Conservation (phyloP, 1,140 invertebrate species). For the Scaptomyza montana region DNA sequence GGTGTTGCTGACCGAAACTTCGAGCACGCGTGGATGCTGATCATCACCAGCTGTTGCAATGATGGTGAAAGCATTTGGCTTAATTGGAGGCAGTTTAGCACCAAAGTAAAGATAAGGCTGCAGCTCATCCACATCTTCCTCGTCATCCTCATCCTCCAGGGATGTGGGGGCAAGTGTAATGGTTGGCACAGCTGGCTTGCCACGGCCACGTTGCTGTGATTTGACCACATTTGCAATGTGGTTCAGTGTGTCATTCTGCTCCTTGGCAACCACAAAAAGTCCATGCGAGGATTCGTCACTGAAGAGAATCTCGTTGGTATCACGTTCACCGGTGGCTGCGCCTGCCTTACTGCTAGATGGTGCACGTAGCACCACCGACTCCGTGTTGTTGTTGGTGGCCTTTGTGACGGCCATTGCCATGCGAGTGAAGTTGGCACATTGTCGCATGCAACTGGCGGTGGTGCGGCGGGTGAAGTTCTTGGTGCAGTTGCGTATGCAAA, state of each 20-base stretch:
- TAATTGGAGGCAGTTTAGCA: conserved; percentile 86
- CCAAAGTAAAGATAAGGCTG: conserved; percentile 89
- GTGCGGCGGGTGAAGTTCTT: conserved; percentile 82
- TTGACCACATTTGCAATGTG: conserved; percentile 72
- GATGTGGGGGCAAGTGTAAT: conserved; percentile 42
- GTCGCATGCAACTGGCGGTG: conserved; percentile 80
- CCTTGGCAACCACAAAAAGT: conserved; percentile 77
- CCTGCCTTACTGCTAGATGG: conserved; percentile 6
- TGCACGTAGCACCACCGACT: conserved; percentile 44
- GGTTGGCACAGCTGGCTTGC: conserved; percentile 42
- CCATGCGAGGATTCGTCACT: conserved; percentile 82
- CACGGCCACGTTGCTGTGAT: conserved; percentile 37
- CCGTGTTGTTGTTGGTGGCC: conserved; percentile 9
- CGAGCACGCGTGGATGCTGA: conserved; percentile 72
- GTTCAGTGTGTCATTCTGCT: conserved; percentile 75
- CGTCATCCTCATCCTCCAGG: conserved; percentile 48
- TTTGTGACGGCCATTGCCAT: conserved; percentile 61
- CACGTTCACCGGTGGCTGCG: conserved; percentile 45
- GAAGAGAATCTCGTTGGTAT: conserved; percentile 81
- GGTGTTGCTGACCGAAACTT: conserved; percentile 62
- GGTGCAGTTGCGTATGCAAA: conserved; percentile 82
- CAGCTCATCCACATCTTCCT: conserved; percentile 86
- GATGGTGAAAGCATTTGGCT: conserved; percentile 84
- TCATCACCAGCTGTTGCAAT: conserved; percentile 81
- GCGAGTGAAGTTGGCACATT: conserved; percentile 75